Evolutionary conservation across 2,113 vertebrate species (phyloP).

Genomic region (Lethenteron camtschaticum): DNA sequence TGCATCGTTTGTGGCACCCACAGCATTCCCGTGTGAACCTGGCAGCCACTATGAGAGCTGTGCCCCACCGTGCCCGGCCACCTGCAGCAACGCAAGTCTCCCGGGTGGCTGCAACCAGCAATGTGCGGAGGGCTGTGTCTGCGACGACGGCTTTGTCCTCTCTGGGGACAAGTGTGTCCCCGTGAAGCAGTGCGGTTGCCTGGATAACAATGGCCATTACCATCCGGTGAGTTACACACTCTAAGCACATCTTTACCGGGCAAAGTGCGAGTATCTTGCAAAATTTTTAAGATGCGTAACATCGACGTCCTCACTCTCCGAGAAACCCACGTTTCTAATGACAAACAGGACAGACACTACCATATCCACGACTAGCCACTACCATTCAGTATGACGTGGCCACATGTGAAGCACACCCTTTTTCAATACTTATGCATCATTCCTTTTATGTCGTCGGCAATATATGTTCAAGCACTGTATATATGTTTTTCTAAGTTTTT

Average conservation of each 20-base stretch:
- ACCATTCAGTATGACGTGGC: too few relatives aligned
- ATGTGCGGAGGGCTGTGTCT: conserved; percentile 26
- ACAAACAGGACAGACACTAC: background rate
- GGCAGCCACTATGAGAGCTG: conserved; percentile 21
- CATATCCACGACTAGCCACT: background rate
- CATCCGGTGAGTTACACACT: conserved; percentile 24
- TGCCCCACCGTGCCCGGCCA: conserved; percentile 19
- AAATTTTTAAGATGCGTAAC: too few relatives aligned
- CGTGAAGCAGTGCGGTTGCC: conserved; percentile 20
- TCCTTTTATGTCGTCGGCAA: too few relatives aligned
- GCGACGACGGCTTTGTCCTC: conserved; percentile 21
- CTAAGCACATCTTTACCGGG: background rate
- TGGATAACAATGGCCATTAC: conserved; percentile 28
- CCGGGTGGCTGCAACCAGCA: conserved; percentile 14
- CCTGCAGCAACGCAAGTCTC: conserved; percentile 13
- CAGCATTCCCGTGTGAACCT: conserved; percentile 21
- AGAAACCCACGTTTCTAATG: conserved; percentile 1
- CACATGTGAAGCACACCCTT: too few relatives aligned
- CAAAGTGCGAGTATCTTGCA: too few relatives aligned
- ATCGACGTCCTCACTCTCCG: too few relatives aligned
- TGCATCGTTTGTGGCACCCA: background rate
- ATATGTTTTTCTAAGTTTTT: too few relatives aligned
- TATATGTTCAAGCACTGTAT: too few relatives aligned
- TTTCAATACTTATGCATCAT: too few relatives aligned
- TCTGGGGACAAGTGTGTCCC: conserved; percentile 22